Evolutionary conservation across 2,113 vertebrate species (phyloP), one percentile per base, ranked within the genome.

Genomic region (Gnathonemus echidnorhynchus): DNA sequence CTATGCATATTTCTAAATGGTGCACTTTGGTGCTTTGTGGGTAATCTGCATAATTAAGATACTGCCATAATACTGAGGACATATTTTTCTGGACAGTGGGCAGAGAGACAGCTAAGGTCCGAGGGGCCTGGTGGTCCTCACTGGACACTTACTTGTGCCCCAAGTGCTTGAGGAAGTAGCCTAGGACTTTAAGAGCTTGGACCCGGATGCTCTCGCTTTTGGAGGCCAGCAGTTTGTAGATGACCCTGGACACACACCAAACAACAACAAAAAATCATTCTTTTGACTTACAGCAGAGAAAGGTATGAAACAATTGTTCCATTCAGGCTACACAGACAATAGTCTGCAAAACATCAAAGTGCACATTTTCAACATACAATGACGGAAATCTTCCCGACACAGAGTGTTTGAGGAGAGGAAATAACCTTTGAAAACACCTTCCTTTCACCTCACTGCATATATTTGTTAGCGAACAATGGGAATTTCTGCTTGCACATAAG

Each of bases 131-230:
- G 15, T 35, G 49, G 8, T n/a, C 9, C 49, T 52, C 15, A 21
- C 17, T 80, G 31, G 62, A 10, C 46, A 97, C 98, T 98, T 95
- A 99, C 98, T 99, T 99, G 95, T 99, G 98, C 91, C 98, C 98
- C 56, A 99, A 96, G 93, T 99, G 98, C 92, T 99, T 99, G 90
- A 99, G 97, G 95, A 99, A 99, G 94, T 99, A 99, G 91, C 98
- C 98, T 74, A 99, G 96, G 91, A 99, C 98, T 94, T 99, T 99
- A 92, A 99, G 96, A 27, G 98, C 98, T 93, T 99, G 98, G 87
- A 99, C 98, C 92, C 98, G 97, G 94, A 99, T 99, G 90, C 98
- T 99, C 93, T 99, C 98, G 89, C 98, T 99, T 95, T 99, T 99
- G 9, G 98, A 99, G 91, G 98, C 98, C 95, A 99, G 91, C 89